Conservation (phyloP, 2,888 invertebrate genomes). For the Apamea anceps region DNA sequence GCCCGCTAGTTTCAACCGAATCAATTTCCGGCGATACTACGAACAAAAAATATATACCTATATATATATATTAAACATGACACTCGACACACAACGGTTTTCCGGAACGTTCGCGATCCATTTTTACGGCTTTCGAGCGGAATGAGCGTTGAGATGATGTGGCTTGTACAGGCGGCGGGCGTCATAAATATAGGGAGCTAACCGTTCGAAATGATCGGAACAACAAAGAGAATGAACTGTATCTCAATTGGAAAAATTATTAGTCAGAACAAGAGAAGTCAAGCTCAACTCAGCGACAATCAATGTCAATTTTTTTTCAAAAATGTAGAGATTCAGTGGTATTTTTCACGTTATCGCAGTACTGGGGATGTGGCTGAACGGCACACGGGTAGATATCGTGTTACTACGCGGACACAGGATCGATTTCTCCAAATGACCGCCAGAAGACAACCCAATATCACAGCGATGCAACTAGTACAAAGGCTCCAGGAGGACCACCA, state of each 20-base stretch:
- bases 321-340: too few species aligned
- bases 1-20: slow-evolving; percentile 64
- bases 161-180: slow-evolving; percentile 3
- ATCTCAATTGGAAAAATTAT: not conserved
- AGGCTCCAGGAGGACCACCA: too few species aligned
- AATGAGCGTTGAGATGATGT: slow-evolving; percentile 38
- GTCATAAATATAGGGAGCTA: not conserved
- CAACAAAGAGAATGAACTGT: not conserved
- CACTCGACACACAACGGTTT: slow-evolving; percentile 51
- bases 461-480: too few species aligned
- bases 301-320: not conserved
- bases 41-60: slow-evolving; percentile 63
- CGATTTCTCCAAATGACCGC: too few species aligned
- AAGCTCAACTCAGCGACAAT: not conserved
- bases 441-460: too few species aligned
- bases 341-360: too few species aligned
- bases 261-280: not conserved
- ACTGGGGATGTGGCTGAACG: too few species aligned
- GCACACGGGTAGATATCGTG: too few species aligned
- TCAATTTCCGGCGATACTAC: slow-evolving; percentile 68
- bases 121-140: slow-evolving; percentile 46
- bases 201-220: not conserved
- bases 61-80: slow-evolving; percentile 64
- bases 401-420: too few species aligned
- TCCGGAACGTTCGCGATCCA: slow-evolving; percentile 41